Percentiles rank a stretch among this genome's conserved stretches.
These are phyloP conservation scores for Choristoneura rosaceana DNA, from an alignment of 2,888 invertebrate genomes.

Conservation along the genomic window DNA sequence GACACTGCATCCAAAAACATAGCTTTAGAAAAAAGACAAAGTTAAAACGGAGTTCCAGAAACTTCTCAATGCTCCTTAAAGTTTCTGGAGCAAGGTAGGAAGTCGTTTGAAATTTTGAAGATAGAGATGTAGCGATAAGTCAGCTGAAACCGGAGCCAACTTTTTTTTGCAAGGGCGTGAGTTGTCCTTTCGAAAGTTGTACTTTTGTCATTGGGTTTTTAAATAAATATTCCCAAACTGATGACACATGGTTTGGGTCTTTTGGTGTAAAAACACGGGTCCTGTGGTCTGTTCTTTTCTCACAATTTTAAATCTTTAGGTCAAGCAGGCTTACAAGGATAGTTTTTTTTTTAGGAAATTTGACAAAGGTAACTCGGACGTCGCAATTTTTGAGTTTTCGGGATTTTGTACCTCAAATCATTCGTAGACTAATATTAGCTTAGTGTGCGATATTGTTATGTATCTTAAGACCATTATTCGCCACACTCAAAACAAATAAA, in stretches of 20 bases:
- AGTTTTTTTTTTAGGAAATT: no score
- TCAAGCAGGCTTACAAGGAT: not conserved
- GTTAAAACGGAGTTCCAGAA: conserved; percentile 25
- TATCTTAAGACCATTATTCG: no score
- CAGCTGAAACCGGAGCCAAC: conserved; percentile 53
- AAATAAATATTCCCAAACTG: conserved; percentile 39
- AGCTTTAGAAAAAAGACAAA: conserved; percentile 49
- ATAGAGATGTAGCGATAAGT: conserved; percentile 27
- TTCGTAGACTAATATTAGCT: no score
- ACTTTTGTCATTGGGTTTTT: conserved; percentile 43
- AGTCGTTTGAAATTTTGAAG: conserved; percentile 2
- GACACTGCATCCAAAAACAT: conserved; percentile 58
- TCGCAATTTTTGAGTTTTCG: no score
- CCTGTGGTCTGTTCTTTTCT: conserved; percentile 23
- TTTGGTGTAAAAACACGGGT: conserved; percentile 22
- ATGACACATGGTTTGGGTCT: conserved; percentile 36
- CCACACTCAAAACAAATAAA: no score
- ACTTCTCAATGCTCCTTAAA: conserved; percentile 10
- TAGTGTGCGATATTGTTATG: no score
- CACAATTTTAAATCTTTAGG: conserved; percentile 8
- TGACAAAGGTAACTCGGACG: no score
- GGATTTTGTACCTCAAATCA: no score
- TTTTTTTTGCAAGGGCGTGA: conserved; percentile 57
- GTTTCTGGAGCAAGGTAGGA: not conserved
- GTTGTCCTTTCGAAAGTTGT: conserved; percentile 46